A percentile compares a stretch with the other conserved stretches of the same genome.
Evolutionary conservation across 2,797 vertebrate genomes (phyloP).

Genomic region (Pelochelys cantorii): DNA sequence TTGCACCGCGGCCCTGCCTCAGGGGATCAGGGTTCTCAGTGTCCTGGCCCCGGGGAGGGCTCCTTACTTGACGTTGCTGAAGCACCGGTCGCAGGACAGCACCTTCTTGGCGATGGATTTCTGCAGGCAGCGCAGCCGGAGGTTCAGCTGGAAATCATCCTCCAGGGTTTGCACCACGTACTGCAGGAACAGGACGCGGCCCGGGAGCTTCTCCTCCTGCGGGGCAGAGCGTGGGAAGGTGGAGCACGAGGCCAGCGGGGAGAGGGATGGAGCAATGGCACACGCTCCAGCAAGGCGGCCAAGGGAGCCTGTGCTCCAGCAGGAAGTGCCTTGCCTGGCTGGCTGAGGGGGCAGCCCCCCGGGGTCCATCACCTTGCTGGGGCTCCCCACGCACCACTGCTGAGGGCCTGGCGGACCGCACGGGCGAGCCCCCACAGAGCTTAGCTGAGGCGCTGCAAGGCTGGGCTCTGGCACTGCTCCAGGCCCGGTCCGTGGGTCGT

Average conservation of each 20-base stretch:
- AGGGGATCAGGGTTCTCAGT: background rate
- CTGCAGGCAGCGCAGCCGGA: slow-evolving; percentile 77
- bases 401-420: background rate
- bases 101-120: slow-evolving; percentile 86
- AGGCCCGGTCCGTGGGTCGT: accelerated
- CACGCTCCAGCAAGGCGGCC: background rate
- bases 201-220: slow-evolving; percentile 80
- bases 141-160: slow-evolving; percentile 89
- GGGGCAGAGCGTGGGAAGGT: background rate
- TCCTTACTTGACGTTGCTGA: slow-evolving; percentile 87
- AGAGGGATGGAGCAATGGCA: background rate
- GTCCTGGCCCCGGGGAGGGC: accelerated
- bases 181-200: slow-evolving; percentile 87
- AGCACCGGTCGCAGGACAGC: slow-evolving; percentile 88
- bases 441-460: background rate
- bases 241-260: background rate
- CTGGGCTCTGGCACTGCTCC: background rate
- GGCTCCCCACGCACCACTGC: background rate
- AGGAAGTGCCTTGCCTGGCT: background rate
- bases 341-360: background rate
- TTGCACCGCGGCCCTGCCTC: too few species aligned
- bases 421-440: too few species aligned
- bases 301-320: background rate
- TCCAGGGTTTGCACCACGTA: slow-evolving; percentile 92
- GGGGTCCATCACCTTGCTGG: background rate